Conservation (phyloP, 2,797 vertebrate genomes). For the Liasis olivaceus region DNA sequence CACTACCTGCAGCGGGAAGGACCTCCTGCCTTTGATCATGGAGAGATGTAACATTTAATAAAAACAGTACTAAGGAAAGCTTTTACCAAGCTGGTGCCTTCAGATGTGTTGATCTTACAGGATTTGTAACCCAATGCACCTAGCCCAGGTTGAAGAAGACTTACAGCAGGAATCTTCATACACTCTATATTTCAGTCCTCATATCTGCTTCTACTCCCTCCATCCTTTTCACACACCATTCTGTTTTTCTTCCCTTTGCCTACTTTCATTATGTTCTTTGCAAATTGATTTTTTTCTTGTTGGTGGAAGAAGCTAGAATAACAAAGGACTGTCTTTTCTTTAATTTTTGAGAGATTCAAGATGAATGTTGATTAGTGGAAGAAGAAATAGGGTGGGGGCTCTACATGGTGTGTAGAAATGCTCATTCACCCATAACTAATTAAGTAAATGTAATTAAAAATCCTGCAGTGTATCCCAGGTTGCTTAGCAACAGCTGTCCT, state of each 20-base stretch:
- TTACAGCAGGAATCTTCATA: neutral
- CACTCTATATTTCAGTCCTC: neutral
- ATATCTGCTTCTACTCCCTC: neutral
- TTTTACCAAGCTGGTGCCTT: neutral
- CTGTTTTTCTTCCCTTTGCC: neutral
- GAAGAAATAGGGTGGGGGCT: neutral
- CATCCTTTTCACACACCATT: neutral
- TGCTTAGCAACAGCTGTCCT: constrained; percentile 84
- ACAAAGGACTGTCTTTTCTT: neutral
- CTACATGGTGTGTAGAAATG: constrained; percentile 64
- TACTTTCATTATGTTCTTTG: neutral
- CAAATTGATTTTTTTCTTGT: neutral
- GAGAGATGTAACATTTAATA: neutral
- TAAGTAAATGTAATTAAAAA: constrained; percentile 74
- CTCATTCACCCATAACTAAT: constrained; percentile 42
- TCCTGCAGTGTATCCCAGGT: constrained; percentile 73
- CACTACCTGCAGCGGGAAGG: neutral
- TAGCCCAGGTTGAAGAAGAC: neutral
- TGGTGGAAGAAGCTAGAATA: neutral
- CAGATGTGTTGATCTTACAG: neutral
- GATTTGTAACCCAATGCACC: neutral
- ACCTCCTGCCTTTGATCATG: neutral
- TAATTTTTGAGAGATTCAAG: neutral
- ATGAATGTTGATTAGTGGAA: neutral
- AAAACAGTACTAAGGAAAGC: neutral